A percentile compares a stretch with the other conserved stretches of the same genome.
Evolutionary conservation across 2,888 invertebrate species (phyloP).

Genomic region (Abrostola triplasia): DNA sequence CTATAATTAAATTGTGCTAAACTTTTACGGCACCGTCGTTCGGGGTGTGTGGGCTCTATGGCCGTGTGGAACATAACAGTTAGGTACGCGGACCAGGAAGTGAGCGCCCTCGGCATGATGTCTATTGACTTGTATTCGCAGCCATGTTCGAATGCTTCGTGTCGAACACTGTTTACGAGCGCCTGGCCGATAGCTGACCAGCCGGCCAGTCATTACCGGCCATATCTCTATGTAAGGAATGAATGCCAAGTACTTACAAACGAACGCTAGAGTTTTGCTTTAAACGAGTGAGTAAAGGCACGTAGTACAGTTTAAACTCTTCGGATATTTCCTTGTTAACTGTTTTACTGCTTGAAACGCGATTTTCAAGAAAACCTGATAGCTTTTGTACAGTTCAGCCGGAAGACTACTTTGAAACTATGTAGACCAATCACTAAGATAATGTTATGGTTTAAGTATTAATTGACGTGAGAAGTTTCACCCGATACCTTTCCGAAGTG

Average conservation of each 20-base stretch:
- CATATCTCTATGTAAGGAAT: conserved; percentile 85
- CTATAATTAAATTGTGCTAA: conserved; percentile 64
- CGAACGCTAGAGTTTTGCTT: conserved; percentile 75
- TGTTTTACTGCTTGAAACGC: conserved; percentile 71
- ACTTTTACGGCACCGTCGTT: conserved; percentile 55
- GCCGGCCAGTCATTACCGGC: conserved; percentile 81
- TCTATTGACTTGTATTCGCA: conserved; percentile 81
- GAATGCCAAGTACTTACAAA: conserved; percentile 83
- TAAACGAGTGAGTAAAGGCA: conserved; percentile 78
- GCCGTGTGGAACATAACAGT: conserved; percentile 61
- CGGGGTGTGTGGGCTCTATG: conserved; percentile 56
- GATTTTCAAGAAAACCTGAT: conserved; percentile 63
- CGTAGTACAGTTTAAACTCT: conserved; percentile 74
- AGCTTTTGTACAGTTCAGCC: conserved; percentile 46
- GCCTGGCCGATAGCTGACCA: conserved; percentile 81
- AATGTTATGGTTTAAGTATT: conserved; percentile 12
- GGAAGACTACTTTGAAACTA: conserved; percentile 43
- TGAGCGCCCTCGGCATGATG: conserved; percentile 73
- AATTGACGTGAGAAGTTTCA: conserved; percentile 31
- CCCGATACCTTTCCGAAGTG: conserved; percentile 25
- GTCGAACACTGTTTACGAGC: conserved; percentile 85
- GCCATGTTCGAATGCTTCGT: conserved; percentile 81
- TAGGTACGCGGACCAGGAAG: conserved; percentile 77
- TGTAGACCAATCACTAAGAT: conserved; percentile 12
- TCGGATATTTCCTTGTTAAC: conserved; percentile 73